Conservation (phyloP, 2,113 vertebrate species). For the Malurus melanocephalus region DNA sequence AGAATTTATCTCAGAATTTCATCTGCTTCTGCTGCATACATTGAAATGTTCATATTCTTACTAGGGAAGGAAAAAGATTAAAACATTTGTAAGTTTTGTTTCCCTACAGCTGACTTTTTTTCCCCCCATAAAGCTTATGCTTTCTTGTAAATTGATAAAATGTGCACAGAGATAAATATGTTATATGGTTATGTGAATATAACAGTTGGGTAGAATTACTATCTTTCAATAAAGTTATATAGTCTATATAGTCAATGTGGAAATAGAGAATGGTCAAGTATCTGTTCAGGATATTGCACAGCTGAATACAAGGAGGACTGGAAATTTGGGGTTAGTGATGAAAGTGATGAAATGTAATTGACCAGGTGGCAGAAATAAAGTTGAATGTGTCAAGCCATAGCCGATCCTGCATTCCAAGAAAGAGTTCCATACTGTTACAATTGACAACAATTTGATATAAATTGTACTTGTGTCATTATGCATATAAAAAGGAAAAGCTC, state of each 20-base stretch:
- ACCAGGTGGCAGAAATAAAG: neutral
- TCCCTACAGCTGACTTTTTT: neutral
- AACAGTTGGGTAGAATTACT: neutral
- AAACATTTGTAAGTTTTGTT: constrained; percentile 43
- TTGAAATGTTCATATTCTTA: constrained; percentile 66
- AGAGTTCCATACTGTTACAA: neutral
- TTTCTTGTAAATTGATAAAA: constrained; percentile 4
- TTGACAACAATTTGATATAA: neutral
- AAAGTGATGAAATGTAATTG: neutral
- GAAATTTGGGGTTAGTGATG: neutral
- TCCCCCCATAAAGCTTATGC: neutral
- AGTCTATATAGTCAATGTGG: neutral
- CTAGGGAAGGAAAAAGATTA: constrained; percentile 36
- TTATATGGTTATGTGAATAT: neutral
- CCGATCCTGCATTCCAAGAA: neutral
- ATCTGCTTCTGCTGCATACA: constrained; percentile 67
- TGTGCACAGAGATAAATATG: neutral
- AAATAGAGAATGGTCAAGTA: neutral
- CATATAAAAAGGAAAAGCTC: neutral
- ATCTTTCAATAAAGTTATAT: neutral
- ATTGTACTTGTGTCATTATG: neutral
- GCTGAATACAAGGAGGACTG: neutral
- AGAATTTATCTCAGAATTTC: constrained; percentile 63
- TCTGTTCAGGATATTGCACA: neutral
- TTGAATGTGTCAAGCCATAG: neutral